These are phyloP conservation scores for Artemia sinica DNA, from an alignment of 2,888 invertebrate genomes.

Conservation along the genomic window DNA sequence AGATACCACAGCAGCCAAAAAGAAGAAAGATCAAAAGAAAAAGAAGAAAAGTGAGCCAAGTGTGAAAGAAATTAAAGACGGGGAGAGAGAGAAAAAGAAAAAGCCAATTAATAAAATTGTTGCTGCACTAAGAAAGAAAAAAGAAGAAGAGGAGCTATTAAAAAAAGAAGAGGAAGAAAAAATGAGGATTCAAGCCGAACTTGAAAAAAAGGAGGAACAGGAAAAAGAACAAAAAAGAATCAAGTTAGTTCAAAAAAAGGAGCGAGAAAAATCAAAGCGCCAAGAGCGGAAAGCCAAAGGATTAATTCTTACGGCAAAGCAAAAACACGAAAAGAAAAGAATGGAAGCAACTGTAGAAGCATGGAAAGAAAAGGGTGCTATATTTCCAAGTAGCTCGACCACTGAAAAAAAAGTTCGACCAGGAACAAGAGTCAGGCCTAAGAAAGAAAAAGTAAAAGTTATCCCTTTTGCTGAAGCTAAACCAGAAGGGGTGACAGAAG, in stretches of 20 bases:
- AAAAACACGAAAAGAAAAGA: slow-evolving; percentile 79
- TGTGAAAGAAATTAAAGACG: slow-evolving; percentile 36
- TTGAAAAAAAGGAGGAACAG: slow-evolving; percentile 49
- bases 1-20: slow-evolving; percentile 46
- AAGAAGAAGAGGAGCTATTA: slow-evolving; percentile 68
- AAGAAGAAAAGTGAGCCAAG: no score
- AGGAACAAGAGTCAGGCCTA: slow-evolving; percentile 55
- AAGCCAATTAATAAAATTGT: slow-evolving; percentile 73
- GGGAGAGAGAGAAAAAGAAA: slow-evolving; percentile 33
- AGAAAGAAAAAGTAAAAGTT: slow-evolving; percentile 45
- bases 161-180: slow-evolving; percentile 60
- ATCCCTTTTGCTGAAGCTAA: slow-evolving; percentile 23
- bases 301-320: slow-evolving; percentile 84
- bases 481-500: slow-evolving; percentile 18
- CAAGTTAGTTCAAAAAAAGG: slow-evolving; percentile 67
- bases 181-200: slow-evolving; percentile 53
- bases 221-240: slow-evolving; percentile 42
- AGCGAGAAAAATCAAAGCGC: slow-evolving; percentile 80
- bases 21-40: slow-evolving; percentile 55
- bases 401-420: slow-evolving; percentile 36
- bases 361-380: slow-evolving; percentile 72
- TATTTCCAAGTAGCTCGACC: slow-evolving; percentile 35
- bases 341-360: slow-evolving; percentile 73
- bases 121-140: slow-evolving; percentile 63
- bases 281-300: slow-evolving; percentile 78